Conservation (phyloP, 2,113 vertebrate species). For the Arizona elegans region DNA sequence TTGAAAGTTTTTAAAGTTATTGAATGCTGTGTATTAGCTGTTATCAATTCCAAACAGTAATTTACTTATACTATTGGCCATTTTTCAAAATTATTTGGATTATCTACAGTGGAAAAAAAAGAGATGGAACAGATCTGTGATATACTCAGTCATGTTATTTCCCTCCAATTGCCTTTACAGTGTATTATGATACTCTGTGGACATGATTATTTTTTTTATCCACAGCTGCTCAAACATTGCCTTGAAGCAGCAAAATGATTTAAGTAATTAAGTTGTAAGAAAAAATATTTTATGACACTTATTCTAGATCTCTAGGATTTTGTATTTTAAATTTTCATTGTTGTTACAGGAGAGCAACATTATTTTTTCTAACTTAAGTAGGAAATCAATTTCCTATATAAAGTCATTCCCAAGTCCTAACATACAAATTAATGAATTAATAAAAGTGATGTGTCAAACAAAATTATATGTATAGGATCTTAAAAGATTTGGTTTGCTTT, state of each 20-base stretch:
- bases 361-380: constrained; percentile 8
- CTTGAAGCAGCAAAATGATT: constrained; percentile 37
- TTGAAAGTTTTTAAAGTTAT: not conserved
- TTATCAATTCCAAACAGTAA: not conserved
- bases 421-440: not conserved
- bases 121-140: constrained; percentile 24
- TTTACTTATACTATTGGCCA: constrained; percentile 4
- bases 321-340: constrained; percentile 26
- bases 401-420: not conserved
- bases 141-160: constrained; percentile 24
- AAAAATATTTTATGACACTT: constrained; percentile 30
- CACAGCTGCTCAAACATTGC: constrained; percentile 45
- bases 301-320: constrained; percentile 23
- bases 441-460: not conserved
- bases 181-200: constrained; percentile 18
- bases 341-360: not conserved
- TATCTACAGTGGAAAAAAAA: constrained; percentile 18
- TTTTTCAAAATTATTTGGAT: constrained; percentile 28
- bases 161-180: constrained; percentile 18
- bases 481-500: constrained; percentile 6
- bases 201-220: constrained; percentile 26
- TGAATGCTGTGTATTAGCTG: constrained; percentile 1
- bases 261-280: constrained; percentile 34
- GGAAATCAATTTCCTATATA: not conserved
- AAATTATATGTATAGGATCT: not conserved